A percentile compares a stretch with the other conserved stretches of the same genome.
Evolutionary conservation across 2,888 invertebrate species (phyloP).

Genomic region (Mermis nigrescens): DNA sequence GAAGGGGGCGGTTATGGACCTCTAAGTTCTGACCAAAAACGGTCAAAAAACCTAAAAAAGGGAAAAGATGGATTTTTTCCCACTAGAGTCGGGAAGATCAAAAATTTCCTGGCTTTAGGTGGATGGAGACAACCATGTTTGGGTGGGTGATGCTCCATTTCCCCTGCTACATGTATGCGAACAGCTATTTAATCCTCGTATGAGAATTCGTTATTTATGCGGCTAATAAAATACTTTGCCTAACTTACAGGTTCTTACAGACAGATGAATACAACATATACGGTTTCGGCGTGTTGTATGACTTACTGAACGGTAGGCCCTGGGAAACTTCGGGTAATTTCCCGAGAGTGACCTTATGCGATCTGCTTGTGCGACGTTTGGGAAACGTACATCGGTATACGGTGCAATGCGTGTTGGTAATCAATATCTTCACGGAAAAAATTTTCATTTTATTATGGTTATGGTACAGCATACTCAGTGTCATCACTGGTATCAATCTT

Average conservation of each 20-base stretch:
- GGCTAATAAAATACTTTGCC: no score
- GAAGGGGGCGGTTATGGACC: no score
- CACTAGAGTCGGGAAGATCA: no score
- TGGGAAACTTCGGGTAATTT: constrained; percentile 6
- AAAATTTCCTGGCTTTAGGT: no score
- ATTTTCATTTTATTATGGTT: constrained; percentile 30
- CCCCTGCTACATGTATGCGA: no score
- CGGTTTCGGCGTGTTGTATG: constrained; percentile 27
- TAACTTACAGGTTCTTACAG: constrained; percentile 26
- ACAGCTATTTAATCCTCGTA: no score
- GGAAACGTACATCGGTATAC: constrained; percentile 22
- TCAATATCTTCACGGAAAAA: constrained; percentile 32
- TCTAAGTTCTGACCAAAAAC: no score
- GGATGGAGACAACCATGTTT: no score
- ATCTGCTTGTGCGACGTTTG: background rate
- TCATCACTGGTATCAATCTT: constrained; percentile 20
- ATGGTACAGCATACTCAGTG: constrained; percentile 25
- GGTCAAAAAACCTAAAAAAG: no score
- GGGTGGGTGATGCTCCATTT: no score
- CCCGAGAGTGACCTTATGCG: constrained; percentile 1
- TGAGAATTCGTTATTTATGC: no score
- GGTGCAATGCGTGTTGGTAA: constrained; percentile 30
- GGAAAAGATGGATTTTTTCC: no score
- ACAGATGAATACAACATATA: constrained; percentile 27
- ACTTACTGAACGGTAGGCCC: constrained; percentile 21